Evolutionary conservation across 2,113 vertebrate genomes (phyloP).

Genomic region (Oreochromis niloticus): DNA sequence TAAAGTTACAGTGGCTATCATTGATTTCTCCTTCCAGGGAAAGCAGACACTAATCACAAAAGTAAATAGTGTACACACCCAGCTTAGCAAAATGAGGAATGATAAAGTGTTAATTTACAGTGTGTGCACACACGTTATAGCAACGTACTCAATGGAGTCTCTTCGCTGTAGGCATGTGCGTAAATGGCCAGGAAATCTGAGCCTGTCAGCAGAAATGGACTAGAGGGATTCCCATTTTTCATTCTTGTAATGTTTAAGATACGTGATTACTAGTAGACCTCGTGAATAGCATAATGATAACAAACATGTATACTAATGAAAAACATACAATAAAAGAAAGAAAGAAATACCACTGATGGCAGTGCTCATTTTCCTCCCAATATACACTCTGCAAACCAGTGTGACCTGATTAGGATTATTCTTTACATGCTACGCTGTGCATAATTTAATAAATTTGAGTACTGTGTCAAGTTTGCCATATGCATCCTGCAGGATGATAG

Average conservation of each 20-base stretch:
- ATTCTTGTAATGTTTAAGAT: not conserved
- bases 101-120: not conserved
- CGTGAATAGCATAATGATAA: not conserved
- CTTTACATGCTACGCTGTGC: not conserved
- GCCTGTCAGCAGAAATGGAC: not conserved
- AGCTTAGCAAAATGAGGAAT: not conserved
- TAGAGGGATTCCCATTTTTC: not conserved
- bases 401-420: not conserved
- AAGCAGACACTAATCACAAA: not conserved
- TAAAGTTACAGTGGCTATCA: not conserved
- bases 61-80: not conserved
- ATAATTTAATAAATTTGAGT: not conserved
- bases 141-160: not conserved
- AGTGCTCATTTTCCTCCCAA: not conserved
- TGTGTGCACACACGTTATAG: not conserved
- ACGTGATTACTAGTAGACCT: too few species aligned
- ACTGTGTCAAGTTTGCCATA: not conserved
- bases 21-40: not conserved
- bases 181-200: not conserved
- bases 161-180: fast-evolving
- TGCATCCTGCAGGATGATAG: not conserved
- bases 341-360: not conserved
- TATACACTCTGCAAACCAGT: not conserved
- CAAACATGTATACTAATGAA: not conserved
- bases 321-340: not conserved